Evolutionary conservation across 2,113 vertebrate genomes (phyloP), one percentile per base, ranked within the genome.

Genomic region (Tapirus terrestris): DNA sequence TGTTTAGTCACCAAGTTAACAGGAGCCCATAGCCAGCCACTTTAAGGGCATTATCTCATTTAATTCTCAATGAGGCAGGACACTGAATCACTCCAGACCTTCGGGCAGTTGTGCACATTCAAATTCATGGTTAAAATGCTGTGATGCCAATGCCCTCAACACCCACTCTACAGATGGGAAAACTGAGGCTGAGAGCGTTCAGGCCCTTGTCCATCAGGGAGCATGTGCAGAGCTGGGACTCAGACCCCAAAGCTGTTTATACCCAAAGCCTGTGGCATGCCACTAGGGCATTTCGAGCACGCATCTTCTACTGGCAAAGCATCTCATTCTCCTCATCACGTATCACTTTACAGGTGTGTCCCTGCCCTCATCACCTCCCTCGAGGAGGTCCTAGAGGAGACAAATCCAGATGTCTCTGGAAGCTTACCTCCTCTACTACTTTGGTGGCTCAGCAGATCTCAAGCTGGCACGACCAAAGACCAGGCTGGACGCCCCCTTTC

Each of bases 71-170:
- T 33, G 60, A 89, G 21, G 31, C 1, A 6, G 3, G 43, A 43
- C 33, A 25, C 16, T 27, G 76, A 77, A 70, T 29, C 0, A 33
- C n/a, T 39, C 75, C 18, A 9, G 17, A 27, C 20, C 56, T 1
- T 1, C 0, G 12, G 61, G 29, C 9, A 8, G 10, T 63, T 8
- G 0, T 18, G 36, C 25, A 21, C 10, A 31, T 4, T 48, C 58
- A 58, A 31, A 58, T 14, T 29, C 56, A 25, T 3, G 27, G 65
- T 23, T 20, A 27, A 8, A 17, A 36, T 29, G 29, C 60, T 63
- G 9, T 56, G 21, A 13, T 4, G 31, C 31, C 2, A 1, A 20
- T 6, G 1, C 36, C 25, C 56, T 13, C 6, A 27, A n/a, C 0
- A 25, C 13, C 43, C 48, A 36, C 3, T 18, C 1, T 16, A 43